Evolutionary conservation across 2,888 invertebrate genomes (phyloP), one percentile per base, ranked within the genome.

Genomic region (Parnassius mnemosyne): DNA sequence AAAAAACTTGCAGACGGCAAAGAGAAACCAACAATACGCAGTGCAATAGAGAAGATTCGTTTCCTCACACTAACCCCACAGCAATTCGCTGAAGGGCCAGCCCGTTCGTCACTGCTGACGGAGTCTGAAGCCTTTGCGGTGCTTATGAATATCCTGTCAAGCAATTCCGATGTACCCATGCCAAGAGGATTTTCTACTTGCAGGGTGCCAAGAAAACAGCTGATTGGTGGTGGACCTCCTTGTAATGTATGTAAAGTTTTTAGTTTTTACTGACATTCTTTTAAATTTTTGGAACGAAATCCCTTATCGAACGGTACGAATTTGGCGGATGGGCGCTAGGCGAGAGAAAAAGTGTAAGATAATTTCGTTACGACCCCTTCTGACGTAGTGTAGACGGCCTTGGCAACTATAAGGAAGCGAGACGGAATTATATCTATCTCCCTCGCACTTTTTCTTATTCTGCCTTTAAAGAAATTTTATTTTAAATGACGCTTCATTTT

Each of bases 41-140:
- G 94, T 71, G 95, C 95, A 0, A 89, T 96, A 1, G 94, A 94
- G 76, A 95, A 96, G 84, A 94, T 97, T 65, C 93, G 96, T 34
- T 97, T 97, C 84, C 90, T 97, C 11, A 96, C 96, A 0, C 86
- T 97, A 69, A 94, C 94, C 0, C 95, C 96, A 0, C 94, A 96
- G 78, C 95, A 96, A 85, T 97, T 97, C 80, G 96, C 97, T 0
- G 95, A 95, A 73, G 96, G 96, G 0, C 96, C 96, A 0, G 96
- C 95, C 0, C 92, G 94, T 57, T 96, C 96, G 12, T 87, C 92
- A n/a, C 85, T 97, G 10, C 89, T 97, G 41, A 93, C 94, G 0
- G 94, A 96, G 80, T 93, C 95, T 1, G 97, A 97, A 78, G 94
- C 96, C 12, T 95, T 96, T 75, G 94, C 95, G 0, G 95, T 97